These are phyloP conservation scores for Chaetura pelagica DNA, from an alignment of 2,113 vertebrate genomes.

Conservation along the genomic window DNA sequence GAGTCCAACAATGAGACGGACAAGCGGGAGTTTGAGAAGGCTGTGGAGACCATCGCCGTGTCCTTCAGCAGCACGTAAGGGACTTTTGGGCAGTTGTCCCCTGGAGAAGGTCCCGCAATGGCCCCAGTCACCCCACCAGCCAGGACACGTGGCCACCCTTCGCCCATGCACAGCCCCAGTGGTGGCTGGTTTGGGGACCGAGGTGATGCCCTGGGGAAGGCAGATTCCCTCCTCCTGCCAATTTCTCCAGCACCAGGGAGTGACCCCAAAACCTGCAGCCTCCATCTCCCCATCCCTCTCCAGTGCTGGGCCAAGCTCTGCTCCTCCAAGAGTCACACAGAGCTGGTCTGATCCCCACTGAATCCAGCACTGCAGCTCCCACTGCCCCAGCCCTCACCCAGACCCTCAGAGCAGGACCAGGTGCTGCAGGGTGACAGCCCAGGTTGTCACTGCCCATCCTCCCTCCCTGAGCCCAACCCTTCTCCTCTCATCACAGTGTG, in stretches of 20 bases:
- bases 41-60: conserved; percentile 92
- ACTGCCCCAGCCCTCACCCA: fast-evolving
- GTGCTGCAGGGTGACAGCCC: neutral
- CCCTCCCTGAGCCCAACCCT: neutral
- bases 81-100: neutral
- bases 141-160: neutral
- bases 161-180: fast-evolving
- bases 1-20: conserved; percentile 86
- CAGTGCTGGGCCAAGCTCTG: neutral
- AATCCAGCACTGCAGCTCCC: neutral
- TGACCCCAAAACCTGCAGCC: neutral
- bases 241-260: no score
- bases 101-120: fast-evolving
- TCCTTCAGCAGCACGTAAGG: conserved; percentile 97
- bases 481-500: conserved; percentile 74
- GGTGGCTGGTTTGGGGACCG: fast-evolving
- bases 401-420: fast-evolving
- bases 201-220: fast-evolving
- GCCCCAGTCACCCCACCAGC: neutral
- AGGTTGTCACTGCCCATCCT: fast-evolving
- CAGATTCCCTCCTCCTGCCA: neutral
- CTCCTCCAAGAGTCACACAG: neutral
- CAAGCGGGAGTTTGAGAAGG: conserved; percentile 94
- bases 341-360: neutral
- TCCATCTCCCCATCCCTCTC: neutral